phyloP scores from a whole-genome alignment of 2,888 invertebrate species.

The Tenthredo mesomela region DNA sequence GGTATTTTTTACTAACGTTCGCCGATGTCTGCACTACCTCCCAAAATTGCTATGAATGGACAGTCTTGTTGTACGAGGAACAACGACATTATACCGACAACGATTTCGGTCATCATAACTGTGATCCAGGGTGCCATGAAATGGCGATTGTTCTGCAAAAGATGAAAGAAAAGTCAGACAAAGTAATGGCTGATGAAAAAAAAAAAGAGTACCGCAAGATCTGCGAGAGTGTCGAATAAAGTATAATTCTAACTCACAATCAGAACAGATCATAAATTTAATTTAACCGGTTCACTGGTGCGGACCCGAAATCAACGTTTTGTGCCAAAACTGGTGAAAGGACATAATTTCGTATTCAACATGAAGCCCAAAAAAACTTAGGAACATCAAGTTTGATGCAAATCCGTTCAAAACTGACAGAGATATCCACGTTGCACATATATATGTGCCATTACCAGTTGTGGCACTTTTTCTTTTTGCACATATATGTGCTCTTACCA shows the following conservation, averaged over 20 bases:
- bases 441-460: no score
- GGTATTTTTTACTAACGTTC: slow-evolving; percentile 66
- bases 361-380: no score
- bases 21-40: slow-evolving; percentile 69
- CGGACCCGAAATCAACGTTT: no score
- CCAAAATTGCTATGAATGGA: slow-evolving; percentile 70
- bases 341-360: no score
- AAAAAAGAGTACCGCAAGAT: background rate
- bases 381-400: no score
- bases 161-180: slow-evolving; percentile 19
- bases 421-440: no score
- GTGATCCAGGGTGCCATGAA: slow-evolving; percentile 78
- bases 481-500: no score
- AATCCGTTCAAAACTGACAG: no score
- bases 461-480: no score
- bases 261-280: background rate
- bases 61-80: slow-evolving; percentile 73
- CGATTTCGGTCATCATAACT: slow-evolving; percentile 74
- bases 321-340: no score
- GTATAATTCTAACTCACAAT: background rate
- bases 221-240: background rate
- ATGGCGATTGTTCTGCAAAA: slow-evolving; percentile 74
- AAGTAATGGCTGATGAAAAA: slow-evolving; percentile 5
- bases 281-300: no score
- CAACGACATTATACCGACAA: slow-evolving; percentile 73